Evolutionary conservation across 1,140 invertebrate species (phyloP).

Genomic region (Neomicropteryx cornuta): DNA sequence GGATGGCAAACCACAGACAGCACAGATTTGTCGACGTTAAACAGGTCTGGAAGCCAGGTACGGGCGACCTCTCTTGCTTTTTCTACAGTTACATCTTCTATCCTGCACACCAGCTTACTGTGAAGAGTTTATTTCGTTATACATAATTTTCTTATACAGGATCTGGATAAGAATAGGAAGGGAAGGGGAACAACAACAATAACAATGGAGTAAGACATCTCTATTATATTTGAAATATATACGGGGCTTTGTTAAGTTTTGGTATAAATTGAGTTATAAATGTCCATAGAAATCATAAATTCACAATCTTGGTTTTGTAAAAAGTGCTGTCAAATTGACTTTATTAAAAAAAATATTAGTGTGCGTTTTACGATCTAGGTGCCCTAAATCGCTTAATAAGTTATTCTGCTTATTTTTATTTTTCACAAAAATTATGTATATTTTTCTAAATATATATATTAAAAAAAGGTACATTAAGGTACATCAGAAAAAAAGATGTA

Average conservation of each 20-base stretch:
- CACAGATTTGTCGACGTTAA: constrained; percentile 44
- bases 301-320: no score
- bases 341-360: no score
- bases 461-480: no score
- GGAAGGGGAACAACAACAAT: constrained; percentile 1
- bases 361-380: no score
- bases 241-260: not conserved
- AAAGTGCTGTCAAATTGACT: no score
- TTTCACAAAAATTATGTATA: no score
- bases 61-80: constrained; percentile 54
- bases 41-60: constrained; percentile 57
- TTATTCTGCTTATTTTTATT: no score
- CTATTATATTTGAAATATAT: not conserved
- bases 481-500: no score
- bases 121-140: constrained; percentile 6
- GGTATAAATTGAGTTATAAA: not conserved
- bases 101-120: constrained; percentile 52
- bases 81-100: constrained; percentile 52
- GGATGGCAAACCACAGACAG: constrained; percentile 65
- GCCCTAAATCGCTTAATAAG: no score
- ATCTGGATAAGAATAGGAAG: constrained; percentile 4
- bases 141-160: not conserved
- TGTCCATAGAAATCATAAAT: no score
- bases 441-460: no score
- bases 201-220: not conserved